Conservation (phyloP, 2,113 vertebrate genomes). For the Syrrhaptes paradoxus region DNA sequence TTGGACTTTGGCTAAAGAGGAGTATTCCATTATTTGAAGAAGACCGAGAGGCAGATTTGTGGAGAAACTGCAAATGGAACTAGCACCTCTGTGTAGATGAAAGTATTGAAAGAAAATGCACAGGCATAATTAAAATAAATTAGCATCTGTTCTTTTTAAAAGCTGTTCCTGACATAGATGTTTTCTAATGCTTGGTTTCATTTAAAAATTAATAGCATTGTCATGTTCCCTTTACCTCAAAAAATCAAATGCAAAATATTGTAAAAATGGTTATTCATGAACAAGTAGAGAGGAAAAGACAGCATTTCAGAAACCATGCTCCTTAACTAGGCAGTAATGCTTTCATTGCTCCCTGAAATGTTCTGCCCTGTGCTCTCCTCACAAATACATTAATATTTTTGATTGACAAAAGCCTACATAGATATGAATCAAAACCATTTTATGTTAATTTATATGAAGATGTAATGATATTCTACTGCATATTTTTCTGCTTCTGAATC, state of each 20-base stretch:
- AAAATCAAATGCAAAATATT: not conserved
- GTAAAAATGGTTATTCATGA: not conserved
- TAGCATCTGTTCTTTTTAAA: not conserved
- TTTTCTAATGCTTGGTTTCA: not conserved
- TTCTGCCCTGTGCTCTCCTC: not conserved
- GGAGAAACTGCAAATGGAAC: not conserved
- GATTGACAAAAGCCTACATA: constrained; percentile 27
- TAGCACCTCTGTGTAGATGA: not conserved
- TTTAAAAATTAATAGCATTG: not conserved
- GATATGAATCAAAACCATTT: constrained; percentile 32
- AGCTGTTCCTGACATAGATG: not conserved
- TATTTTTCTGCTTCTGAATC: constrained; percentile 16
- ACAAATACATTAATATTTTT: not conserved
- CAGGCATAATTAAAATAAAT: not conserved
- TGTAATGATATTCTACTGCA: not conserved
- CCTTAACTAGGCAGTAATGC: not conserved
- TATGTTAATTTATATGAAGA: constrained; percentile 39
- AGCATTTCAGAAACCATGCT: not conserved
- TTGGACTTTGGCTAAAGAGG: not conserved
- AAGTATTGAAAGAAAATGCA: not conserved
- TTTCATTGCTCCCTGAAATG: not conserved
- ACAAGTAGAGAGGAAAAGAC: not conserved
- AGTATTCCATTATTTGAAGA: not conserved
- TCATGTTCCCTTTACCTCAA: not conserved
- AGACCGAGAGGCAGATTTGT: not conserved